Conservation (phyloP, 2,113 vertebrate species). For the Choloepus hoffmanni region DNA sequence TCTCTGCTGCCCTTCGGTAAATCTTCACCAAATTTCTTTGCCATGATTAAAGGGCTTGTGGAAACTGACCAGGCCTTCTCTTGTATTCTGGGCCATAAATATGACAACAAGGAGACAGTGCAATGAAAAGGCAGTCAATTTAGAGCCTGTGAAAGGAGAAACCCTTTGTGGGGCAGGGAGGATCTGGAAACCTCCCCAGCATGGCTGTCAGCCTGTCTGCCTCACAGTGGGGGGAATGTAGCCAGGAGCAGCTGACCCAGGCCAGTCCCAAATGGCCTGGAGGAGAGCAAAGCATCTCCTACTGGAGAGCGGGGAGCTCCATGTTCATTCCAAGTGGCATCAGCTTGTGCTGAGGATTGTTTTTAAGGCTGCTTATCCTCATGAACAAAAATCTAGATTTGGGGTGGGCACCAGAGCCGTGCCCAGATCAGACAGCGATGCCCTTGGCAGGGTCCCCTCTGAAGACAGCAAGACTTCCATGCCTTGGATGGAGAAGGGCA, state of each 20-base stretch:
- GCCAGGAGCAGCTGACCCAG: background rate
- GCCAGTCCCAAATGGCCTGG: background rate
- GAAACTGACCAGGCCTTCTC: background rate
- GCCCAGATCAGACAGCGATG: background rate
- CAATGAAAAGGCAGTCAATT: background rate
- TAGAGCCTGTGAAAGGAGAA: background rate
- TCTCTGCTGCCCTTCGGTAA: background rate
- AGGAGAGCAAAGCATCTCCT: background rate
- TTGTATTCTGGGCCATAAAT: background rate
- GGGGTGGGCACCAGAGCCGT: no score
- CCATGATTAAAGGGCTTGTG: background rate
- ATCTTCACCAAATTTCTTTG: background rate
- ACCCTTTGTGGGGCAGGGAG: background rate
- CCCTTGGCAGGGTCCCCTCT: background rate
- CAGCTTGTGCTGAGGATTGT: background rate
- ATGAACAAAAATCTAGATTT: background rate
- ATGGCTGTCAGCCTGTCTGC: background rate
- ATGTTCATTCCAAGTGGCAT: background rate
- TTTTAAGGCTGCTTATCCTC: background rate
- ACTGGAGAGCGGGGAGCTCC: background rate
- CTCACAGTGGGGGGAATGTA: background rate
- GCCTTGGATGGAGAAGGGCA: background rate
- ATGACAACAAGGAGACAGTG: background rate
- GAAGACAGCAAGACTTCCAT: background rate
- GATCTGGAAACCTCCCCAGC: background rate